Base-by-base conservation (phyloP, 2,888 invertebrate species). In the Polydrusus pterygomalis region DNA sequence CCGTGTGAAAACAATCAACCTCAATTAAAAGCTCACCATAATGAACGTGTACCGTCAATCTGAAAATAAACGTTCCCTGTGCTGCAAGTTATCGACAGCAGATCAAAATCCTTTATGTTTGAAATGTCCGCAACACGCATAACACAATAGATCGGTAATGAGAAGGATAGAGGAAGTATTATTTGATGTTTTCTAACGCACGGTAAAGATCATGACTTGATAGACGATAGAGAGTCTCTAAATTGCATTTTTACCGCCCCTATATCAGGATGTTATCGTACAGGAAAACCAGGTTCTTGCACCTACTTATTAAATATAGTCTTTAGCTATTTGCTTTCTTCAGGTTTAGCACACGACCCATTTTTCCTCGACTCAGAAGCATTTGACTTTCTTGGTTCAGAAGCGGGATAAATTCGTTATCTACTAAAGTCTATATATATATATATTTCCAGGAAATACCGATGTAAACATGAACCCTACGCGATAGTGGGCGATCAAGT, bases 81-180 rank as follows among this genome's bases (percentile, higher is more conserved):
- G 5, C 1, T n/a, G 17, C 58, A 60, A 71, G 20, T 71, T 75
- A 75, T 75, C 75, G 67, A 75, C 70, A 65, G 62, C 73, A 62
- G 77, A 82, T 83, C 83, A 82, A 83, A 77, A 82, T 82, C 81
- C 80, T 80, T 81, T 80, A 80, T 82, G 79, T 79, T 81, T 79
- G 79, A 81, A 80, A 82, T 82, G 83, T 82, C 81, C 82, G 82
- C 83, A 82, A 83, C 83, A 82, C 81, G 82, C 80, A 84, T 85
- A 84, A 81, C 83, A 86, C 86, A 86, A 86, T 86, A 80, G 83
- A 69, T 74, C 81, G 70, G 81, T 86, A 86, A 86, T 85, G 85
- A 86, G 84, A 84, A 81, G 83, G 82, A 83, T 84, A 83, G 83
- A 84, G 83, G 84, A 83, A 84, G 84, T 83, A 85, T 85, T 84